Percentiles rank a stretch among this genome's conserved stretches.
These are phyloP conservation scores for Trichogramma dendrolimi DNA, from an alignment of 2,888 invertebrate genomes.

Conservation along the genomic window DNA sequence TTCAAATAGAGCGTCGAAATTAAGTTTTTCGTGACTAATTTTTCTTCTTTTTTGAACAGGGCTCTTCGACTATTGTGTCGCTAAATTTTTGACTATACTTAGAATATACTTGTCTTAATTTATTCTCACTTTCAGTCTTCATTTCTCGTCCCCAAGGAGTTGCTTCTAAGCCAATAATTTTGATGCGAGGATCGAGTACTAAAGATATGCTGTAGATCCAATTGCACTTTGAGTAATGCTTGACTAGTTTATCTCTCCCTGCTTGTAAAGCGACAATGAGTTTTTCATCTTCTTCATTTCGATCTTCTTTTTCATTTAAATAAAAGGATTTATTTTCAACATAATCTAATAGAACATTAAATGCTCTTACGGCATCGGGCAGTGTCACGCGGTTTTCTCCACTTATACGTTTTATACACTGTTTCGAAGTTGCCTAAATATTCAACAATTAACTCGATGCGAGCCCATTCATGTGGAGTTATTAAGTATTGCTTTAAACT, in stretches of 20 bases:
- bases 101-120: too few relatives aligned
- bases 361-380: constrained; percentile 15
- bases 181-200: too few relatives aligned
- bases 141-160: background rate
- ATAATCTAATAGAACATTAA: constrained; percentile 19
- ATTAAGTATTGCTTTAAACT: background rate
- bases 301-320: constrained; percentile 15
- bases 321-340: constrained; percentile 15
- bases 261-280: constrained; percentile 22
- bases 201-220: too few relatives aligned
- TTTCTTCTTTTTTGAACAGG: background rate
- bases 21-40: background rate
- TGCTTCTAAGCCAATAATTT: too few relatives aligned
- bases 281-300: constrained; percentile 17
- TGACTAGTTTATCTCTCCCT: constrained; percentile 14
- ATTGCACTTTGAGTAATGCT: constrained; percentile 21
- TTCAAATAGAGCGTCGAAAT: background rate
- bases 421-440: background rate
- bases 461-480: background rate
- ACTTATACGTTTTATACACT: background rate
- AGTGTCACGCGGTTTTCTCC: constrained; percentile 5
- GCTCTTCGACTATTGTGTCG: too few relatives aligned
- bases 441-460: background rate
- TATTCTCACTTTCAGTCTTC: background rate
- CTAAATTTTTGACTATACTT: too few relatives aligned